phyloP scores from a whole-genome alignment of 2,113 vertebrate genomes.

The Ammodytes dubius region DNA sequence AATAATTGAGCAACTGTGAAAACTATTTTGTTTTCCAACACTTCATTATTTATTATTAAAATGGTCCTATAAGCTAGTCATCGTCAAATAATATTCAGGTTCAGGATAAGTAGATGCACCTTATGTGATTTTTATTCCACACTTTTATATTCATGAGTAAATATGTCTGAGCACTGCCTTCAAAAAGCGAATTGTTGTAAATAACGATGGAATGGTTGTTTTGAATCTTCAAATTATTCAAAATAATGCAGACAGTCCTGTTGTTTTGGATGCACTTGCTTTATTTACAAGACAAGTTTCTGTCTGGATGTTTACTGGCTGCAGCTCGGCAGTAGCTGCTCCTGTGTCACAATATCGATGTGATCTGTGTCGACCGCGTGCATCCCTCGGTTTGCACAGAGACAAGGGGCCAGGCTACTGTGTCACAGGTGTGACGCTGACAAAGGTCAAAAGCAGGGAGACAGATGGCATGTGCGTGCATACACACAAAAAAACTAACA shows the following conservation, averaged over 20 bases:
- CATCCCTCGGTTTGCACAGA: constrained; percentile 59
- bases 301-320: not conserved
- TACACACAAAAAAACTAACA: constrained; percentile 10
- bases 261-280: constrained; percentile 6
- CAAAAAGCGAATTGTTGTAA: not conserved
- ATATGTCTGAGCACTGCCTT: not conserved
- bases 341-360: constrained; percentile 59
- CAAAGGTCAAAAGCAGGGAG: constrained; percentile 79
- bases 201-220: not conserved
- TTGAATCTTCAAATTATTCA: not conserved
- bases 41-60: not conserved
- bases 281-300: not conserved
- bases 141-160: not conserved
- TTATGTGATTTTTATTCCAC: not conserved
- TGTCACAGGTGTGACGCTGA: constrained; percentile 76
- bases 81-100: not conserved
- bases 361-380: constrained; percentile 55
- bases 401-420: constrained; percentile 54
- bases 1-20: not conserved
- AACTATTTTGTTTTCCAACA: not conserved
- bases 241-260: not conserved
- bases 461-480: constrained; percentile 69
- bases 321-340: constrained; percentile 19
- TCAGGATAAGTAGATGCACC: not conserved
- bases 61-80: too few relatives aligned